Conservation (phyloP, 1,140 invertebrate species). For the Drosophila yakuba region DNA sequence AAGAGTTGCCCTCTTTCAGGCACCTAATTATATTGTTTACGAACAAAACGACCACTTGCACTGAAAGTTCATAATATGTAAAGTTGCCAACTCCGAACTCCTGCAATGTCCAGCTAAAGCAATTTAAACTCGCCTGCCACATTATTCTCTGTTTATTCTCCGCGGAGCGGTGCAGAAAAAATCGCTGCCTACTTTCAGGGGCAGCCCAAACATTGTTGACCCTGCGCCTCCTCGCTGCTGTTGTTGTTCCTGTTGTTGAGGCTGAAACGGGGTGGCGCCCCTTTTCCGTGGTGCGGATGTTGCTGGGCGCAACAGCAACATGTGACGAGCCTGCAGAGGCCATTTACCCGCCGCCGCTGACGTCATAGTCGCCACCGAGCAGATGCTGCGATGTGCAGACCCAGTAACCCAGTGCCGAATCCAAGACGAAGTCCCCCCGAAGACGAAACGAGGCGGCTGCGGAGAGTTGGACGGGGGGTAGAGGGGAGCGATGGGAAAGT, state of each 20-base stretch:
- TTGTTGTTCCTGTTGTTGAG: neutral
- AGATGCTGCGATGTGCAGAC: constrained; percentile 27
- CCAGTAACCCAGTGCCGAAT: constrained; percentile 65
- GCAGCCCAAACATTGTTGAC: constrained; percentile 47
- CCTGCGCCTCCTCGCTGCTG: neutral
- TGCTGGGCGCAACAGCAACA: constrained; percentile 63
- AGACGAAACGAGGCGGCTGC: constrained; percentile 3
- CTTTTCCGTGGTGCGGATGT: constrained; percentile 3
- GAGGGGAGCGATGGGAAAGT: neutral
- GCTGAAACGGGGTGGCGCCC: constrained; percentile 1
- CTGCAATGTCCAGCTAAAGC: neutral
- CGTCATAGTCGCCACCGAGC: constrained; percentile 60
- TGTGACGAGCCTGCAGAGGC: constrained; percentile 74
- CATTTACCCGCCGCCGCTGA: constrained; percentile 79
- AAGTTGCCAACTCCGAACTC: neutral
- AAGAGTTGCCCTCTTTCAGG: neutral
- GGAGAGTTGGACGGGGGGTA: neutral
- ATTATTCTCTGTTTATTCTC: too few species aligned
- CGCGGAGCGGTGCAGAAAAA: neutral
- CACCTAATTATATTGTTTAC: neutral
- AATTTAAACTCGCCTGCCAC: constrained; percentile 4
- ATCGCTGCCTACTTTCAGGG: constrained; percentile 59
- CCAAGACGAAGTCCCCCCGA: constrained; percentile 23
- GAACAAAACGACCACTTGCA: neutral
- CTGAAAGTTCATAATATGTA: neutral